These are phyloP conservation scores for Lithobates sylvaticus DNA, from an alignment of 2,797 vertebrate species.

Conservation along the genomic window DNA sequence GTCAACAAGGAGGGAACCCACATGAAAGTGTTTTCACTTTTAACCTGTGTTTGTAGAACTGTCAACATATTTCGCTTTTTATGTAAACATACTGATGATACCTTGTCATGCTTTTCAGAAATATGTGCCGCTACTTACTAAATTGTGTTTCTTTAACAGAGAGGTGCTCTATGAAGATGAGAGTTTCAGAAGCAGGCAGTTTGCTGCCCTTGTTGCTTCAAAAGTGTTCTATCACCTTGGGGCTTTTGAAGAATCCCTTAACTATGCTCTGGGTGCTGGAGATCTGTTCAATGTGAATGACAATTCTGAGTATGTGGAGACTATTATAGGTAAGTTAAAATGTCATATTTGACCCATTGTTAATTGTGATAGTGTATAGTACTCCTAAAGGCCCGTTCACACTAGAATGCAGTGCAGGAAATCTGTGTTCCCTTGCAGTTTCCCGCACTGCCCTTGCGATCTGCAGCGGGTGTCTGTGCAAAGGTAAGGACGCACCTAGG, in stretches of 20 bases:
- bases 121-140: background rate
- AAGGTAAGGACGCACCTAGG: too few relatives aligned
- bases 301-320: slow-evolving; percentile 98
- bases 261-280: slow-evolving; percentile 96
- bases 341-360: too few relatives aligned
- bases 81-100: background rate
- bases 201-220: slow-evolving; percentile 97
- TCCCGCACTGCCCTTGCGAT: too few relatives aligned
- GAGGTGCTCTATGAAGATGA: slow-evolving; percentile 98
- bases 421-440: too few relatives aligned
- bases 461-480: too few relatives aligned
- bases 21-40: too few relatives aligned
- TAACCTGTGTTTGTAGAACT: too few relatives aligned
- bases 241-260: slow-evolving; percentile 97
- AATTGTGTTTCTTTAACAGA: slow-evolving; percentile 69
- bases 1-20: too few relatives aligned
- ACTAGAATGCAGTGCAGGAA: too few relatives aligned
- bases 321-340: slow-evolving; percentile 89
- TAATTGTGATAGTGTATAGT: too few relatives aligned
- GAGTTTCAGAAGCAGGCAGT: slow-evolving; percentile 92
- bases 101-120: background rate
- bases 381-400: too few relatives aligned
- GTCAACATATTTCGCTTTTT: too few relatives aligned
- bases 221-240: slow-evolving; percentile 99
- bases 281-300: slow-evolving; percentile 98